Percentiles rank a stretch among this genome's conserved stretches.
These are phyloP conservation scores for Diplogasteroides magnus DNA, from an alignment of 1,140 invertebrate genomes.

Conservation along the genomic window DNA sequence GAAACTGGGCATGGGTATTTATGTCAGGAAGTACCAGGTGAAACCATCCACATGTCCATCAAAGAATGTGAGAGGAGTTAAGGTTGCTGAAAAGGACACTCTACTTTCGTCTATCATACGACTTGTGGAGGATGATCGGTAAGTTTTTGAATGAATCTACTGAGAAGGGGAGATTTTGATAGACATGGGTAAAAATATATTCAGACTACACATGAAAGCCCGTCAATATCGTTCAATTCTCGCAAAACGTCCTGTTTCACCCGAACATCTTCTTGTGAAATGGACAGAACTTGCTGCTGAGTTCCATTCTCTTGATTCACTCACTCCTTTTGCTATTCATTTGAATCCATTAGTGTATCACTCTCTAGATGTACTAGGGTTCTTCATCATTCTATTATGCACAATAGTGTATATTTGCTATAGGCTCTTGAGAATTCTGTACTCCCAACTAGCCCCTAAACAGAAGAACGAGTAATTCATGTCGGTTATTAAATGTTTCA, in stretches of 20 bases:
- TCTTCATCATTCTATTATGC: conserved; percentile 16
- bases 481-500: no score
- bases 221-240: conserved; percentile 22
- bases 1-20: conserved; percentile 26
- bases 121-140: background rate
- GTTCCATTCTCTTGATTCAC: conserved; percentile 33
- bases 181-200: background rate
- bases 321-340: conserved; percentile 24
- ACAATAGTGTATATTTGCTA: conserved; percentile 10
- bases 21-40: conserved; percentile 16
- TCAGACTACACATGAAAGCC: conserved; percentile 21
- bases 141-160: background rate
- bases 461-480: no score
- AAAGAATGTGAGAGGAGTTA: background rate
- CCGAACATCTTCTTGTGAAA: conserved; percentile 23
- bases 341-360: conserved; percentile 33
- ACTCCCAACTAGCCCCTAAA: no score
- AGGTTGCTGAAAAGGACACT: background rate
- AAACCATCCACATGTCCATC: background rate
- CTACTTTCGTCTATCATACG: background rate
- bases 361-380: conserved; percentile 32
- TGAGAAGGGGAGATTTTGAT: background rate
- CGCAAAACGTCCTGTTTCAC: conserved; percentile 22
- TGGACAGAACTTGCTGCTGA: conserved; percentile 37
- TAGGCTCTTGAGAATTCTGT: conserved; percentile 8